Percentiles rank a stretch among this genome's conserved stretches.
These are phyloP conservation scores for Athripsodes cinereus DNA, from an alignment of 2,888 invertebrate genomes.

Conservation along the genomic window DNA sequence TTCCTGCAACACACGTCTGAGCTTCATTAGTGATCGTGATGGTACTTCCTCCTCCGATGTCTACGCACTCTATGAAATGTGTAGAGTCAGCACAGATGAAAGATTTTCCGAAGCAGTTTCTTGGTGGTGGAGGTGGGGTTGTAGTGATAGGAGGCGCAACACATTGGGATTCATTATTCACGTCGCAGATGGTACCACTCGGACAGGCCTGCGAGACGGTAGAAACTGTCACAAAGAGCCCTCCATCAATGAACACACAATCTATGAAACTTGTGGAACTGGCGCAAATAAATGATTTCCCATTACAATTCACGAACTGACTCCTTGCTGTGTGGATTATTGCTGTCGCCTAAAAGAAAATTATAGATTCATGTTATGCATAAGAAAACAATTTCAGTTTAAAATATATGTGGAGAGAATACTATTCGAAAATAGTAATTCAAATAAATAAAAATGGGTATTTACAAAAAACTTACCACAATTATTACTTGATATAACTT, in stretches of 20 bases:
- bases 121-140: neutral
- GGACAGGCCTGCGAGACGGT: conserved; percentile 42
- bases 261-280: conserved; percentile 47
- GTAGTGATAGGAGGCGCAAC: conserved; percentile 20
- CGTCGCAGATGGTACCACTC: conserved; percentile 36
- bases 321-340: neutral
- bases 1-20: conserved; percentile 40
- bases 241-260: conserved; percentile 45
- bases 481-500: no score
- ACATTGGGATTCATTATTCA: conserved; percentile 40
- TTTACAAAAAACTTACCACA: no score
- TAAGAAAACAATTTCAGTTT: no score
- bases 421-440: no score
- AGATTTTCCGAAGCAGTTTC: conserved; percentile 44
- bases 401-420: no score
- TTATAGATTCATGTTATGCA: no score
- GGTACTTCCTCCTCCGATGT: conserved; percentile 41
- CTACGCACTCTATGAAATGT: conserved; percentile 48
- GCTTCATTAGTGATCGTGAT: conserved; percentile 40
- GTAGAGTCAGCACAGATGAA: conserved; percentile 46
- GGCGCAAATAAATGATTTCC: conserved; percentile 45
- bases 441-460: no score
- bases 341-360: neutral
- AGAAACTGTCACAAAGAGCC: conserved; percentile 40
- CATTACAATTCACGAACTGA: conserved; percentile 36